Evolutionary conservation across 1,140 invertebrate species (phyloP), one percentile per base, ranked within the genome.

Genomic region (Dysdera silvatica): DNA sequence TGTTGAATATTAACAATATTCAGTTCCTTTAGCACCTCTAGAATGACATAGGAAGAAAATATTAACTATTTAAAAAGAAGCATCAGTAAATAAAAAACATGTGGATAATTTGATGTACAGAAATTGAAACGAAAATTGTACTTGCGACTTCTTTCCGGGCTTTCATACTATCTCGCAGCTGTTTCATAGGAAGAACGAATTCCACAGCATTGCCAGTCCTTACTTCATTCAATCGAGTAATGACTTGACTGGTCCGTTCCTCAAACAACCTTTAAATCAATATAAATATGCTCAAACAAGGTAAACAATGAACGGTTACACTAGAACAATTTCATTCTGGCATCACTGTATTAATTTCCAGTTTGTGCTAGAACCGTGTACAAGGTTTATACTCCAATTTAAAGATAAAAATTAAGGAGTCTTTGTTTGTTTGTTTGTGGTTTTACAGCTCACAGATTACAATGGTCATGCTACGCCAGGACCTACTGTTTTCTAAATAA

Each of bases 61-160:
- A 16, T 33, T 4, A 32, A n/a, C 20, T 18, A 18, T 26, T 29
- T 32, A 14, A 52, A n/a, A 4, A 7, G 28, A 18, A 31, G 33
- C 29, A 10, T 16, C 6, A 18, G n/a, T 37, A 37, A 37, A 37
- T 37, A 37, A 8, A 37, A 37, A 37, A 37, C 8, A 6, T 12
- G 29, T 23, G 16, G 40, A 35, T 31, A 45, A 49, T 31, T 61
- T 47, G 24, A 61, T 53, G 3, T 29, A 29, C 35, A 65, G 14
- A 32, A 56, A 41, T 4, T 49, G 4, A 18, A 10, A n/a, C 16
- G 16, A 49, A 10, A 45, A 31, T 12, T 47, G 57, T 66, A 56
- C 87, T 87, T n/a, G 93, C 89, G 10, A 96, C 91, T 79, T 95
- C 87, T 53, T 87, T 88, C 58, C 90, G 83, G 12, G 86, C 85